Percentiles rank a stretch among this genome's conserved stretches.
Evolutionary conservation across 2,113 vertebrate genomes (phyloP).

Genomic region (Phaethornis superciliosus): DNA sequence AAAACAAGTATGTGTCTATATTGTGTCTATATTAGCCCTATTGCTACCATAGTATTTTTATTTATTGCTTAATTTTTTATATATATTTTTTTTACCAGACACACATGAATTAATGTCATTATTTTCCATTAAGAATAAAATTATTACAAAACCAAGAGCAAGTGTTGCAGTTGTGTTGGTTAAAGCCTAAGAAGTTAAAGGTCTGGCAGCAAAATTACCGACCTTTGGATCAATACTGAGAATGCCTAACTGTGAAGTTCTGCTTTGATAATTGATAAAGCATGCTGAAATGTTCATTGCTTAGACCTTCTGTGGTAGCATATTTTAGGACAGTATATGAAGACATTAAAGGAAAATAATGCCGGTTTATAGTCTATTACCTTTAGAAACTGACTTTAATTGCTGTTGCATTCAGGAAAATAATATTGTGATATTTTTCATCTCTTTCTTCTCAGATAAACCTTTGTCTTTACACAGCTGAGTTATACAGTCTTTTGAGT

Average conservation of each 20-base stretch:
- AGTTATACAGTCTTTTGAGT: not conserved
- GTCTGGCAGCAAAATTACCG: not conserved
- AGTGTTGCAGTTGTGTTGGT: conserved; percentile 14
- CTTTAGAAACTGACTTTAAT: not conserved
- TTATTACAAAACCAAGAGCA: conserved; percentile 44
- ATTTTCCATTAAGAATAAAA: conserved; percentile 7
- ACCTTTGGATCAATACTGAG: not conserved
- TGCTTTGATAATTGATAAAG: conserved; percentile 60
- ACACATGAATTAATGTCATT: not conserved
- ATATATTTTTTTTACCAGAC: not conserved
- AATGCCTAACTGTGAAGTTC: conserved; percentile 7
- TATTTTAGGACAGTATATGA: not conserved
- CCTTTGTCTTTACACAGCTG: not conserved
- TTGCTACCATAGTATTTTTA: not conserved
- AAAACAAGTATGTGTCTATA: not conserved
- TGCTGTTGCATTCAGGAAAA: not conserved
- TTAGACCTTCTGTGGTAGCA: conserved; percentile 8
- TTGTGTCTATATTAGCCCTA: not conserved
- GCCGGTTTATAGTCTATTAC: too few relatives aligned
- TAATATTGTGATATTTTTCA: not conserved
- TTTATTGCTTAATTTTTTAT: not conserved
- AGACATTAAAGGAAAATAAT: not conserved
- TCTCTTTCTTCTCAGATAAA: not conserved
- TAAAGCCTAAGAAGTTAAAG: not conserved
- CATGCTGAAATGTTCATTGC: conserved; percentile 20